phyloP scores from a whole-genome alignment of 2,888 invertebrate species.

The Andrena chrysosceles region DNA sequence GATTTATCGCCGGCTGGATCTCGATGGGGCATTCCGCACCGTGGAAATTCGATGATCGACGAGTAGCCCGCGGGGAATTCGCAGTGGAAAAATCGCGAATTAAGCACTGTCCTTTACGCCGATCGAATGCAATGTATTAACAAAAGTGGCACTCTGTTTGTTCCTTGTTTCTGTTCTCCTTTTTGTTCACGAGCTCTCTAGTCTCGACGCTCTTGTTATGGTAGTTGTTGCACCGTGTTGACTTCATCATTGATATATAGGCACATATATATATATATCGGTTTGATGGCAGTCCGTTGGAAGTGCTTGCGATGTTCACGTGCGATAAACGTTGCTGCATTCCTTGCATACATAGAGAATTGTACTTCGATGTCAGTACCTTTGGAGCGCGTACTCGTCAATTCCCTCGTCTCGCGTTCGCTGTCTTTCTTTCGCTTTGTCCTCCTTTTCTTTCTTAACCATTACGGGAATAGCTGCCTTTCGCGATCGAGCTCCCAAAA shows the following conservation, averaged over 20 bases:
- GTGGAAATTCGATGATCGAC: conserved; percentile 12
- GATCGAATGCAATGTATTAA: conserved; percentile 29
- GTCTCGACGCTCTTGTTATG: conserved; percentile 42
- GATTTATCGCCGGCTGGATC: conserved; percentile 22
- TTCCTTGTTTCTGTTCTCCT: neutral
- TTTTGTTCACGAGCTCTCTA: conserved; percentile 19
- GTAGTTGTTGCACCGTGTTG: conserved; percentile 62
- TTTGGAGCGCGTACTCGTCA: neutral
- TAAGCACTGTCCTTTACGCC: conserved; percentile 27
- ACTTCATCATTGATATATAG: conserved; percentile 21
- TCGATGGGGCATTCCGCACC: neutral
- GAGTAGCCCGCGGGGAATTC: neutral
- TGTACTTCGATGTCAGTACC: neutral
- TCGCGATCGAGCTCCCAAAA: too few relatives aligned
- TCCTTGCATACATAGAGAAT: neutral
- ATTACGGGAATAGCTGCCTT: neutral
- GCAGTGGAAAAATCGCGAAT: conserved; percentile 2
- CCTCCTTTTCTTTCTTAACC: neutral
- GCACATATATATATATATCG: neutral
- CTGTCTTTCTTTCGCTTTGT: neutral
- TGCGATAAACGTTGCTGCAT: conserved; percentile 21
- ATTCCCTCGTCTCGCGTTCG: neutral
- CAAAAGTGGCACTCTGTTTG: conserved; percentile 19
- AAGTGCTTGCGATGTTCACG: conserved; percentile 44
- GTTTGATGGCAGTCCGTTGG: conserved; percentile 17